Base-by-base conservation (phyloP, 30 jellyfish, hydroid and myxozoan species). In the Kudoa iwatai region DNA sequence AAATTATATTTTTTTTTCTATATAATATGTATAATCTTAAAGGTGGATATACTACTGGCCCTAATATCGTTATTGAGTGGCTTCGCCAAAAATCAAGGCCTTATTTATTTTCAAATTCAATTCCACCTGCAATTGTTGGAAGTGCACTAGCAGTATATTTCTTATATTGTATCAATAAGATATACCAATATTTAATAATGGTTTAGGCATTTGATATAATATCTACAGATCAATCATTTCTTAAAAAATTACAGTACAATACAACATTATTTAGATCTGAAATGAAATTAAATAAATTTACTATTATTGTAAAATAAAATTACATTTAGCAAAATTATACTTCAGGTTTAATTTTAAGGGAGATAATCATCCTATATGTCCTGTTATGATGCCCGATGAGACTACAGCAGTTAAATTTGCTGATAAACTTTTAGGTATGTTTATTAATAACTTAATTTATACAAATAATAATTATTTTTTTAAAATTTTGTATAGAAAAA, bases 321-420 rank as follows among this genome's bases (percentile, higher is more conserved):
- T n/a, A n/a, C n/a, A n/a, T n/a, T n/a, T n/a, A n/a, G n/a, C n/a
- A n/a, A n/a, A n/a, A n/a, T n/a, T n/a, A n/a, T n/a, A n/a, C n/a
- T n/a, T n/a, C n/a, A 24, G 1, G 3, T 10, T 7, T 20, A 43
- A 36, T 4, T 9, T 7, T 10, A 6, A 68, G 91, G 93, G 93
- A 2, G 87, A 71, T 41, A 49, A 50, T 43, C 93, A 71, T 52
- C 86, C 93, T 0, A 71, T 71, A 19, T 71, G 88, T 31, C 87
- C 93, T 31, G 87, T 71, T 41, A 61, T 71, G 87, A 71, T 71
- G 87, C 93, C 87, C 19, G 87, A 71, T 39, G 93, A 71, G 41
- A 43, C 74, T 21, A 60, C 93, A 0, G 93, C 93, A 0, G 68
- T 71, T 19, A 59, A 46, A 17, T 71, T 71, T 42, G 60, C 87